Conservation (phyloP, 1,140 invertebrate species). For the Diabrotica undecimpunctata region DNA sequence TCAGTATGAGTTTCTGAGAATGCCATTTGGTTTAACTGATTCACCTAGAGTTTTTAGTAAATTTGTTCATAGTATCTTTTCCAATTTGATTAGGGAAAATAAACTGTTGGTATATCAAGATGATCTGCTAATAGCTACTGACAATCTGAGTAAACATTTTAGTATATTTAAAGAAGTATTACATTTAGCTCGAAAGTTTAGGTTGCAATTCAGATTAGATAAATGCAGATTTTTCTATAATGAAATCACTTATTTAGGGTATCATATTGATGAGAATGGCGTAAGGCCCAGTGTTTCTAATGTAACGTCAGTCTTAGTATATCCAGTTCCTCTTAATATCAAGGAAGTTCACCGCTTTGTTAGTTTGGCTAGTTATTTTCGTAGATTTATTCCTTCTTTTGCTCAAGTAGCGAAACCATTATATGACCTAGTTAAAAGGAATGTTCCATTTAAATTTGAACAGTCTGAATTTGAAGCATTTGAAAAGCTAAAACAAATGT, state of each 20-base stretch:
- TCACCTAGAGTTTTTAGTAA: background rate
- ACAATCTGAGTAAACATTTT: constrained; percentile 20
- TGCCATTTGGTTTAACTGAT: constrained; percentile 40
- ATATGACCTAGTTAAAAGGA: constrained; percentile 33
- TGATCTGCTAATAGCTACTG: constrained; percentile 27
- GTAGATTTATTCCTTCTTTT: constrained; percentile 33
- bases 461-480: no score
- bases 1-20: constrained; percentile 38
- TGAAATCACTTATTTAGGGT: constrained; percentile 28
- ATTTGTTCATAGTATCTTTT: constrained; percentile 4
- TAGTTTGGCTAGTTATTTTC: constrained; percentile 28
- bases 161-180: constrained; percentile 24
- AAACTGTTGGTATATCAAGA: constrained; percentile 24
- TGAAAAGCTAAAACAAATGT: no score
- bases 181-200: constrained; percentile 18
- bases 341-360: constrained; percentile 25
- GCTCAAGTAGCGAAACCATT: constrained; percentile 33
- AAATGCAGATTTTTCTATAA: constrained; percentile 18
- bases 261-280: constrained; percentile 23
- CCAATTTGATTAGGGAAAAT: background rate
- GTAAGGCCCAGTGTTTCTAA: constrained; percentile 22
- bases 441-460: no score
- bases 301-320: constrained; percentile 18
- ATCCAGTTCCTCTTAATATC: constrained; percentile 20
- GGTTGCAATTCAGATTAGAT: constrained; percentile 20